These are phyloP conservation scores for Eidolon helvum DNA, from an alignment of 2,113 vertebrate genomes.

Conservation along the genomic window DNA sequence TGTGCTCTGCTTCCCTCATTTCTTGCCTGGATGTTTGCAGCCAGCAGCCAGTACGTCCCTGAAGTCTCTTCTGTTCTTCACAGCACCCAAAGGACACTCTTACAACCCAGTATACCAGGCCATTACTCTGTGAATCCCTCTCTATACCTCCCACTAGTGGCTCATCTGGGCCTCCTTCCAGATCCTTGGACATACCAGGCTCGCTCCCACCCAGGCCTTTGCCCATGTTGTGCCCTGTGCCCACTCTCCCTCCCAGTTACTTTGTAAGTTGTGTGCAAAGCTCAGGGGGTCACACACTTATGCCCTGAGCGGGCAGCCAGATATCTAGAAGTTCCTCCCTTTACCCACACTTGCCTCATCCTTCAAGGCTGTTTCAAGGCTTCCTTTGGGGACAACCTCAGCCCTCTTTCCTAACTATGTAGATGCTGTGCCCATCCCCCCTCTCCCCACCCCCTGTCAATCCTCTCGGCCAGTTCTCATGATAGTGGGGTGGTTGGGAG, in stretches of 20 bases:
- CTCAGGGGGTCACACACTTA: too few species aligned
- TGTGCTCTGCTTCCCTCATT: too few species aligned
- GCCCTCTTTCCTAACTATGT: background rate
- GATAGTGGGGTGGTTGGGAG: fast-evolving
- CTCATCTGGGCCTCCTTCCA: background rate
- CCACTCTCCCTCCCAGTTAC: fast-evolving
- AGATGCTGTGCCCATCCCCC: too few species aligned
- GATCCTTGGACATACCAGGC: background rate
- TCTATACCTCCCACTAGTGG: background rate
- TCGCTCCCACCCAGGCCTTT: background rate
- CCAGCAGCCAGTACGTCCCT: fast-evolving
- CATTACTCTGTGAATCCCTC: background rate
- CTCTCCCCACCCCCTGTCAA: too few species aligned
- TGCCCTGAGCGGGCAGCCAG: too few species aligned
- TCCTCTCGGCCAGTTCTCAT: too few species aligned
- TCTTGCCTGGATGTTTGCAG: fast-evolving
- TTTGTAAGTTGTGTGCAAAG: background rate
- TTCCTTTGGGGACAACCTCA: background rate
- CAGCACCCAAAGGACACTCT: background rate
- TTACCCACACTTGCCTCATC: too few species aligned
- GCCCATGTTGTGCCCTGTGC: fast-evolving
- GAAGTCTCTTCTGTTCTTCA: background rate
- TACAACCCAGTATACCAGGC: background rate
- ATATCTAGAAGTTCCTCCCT: background rate
- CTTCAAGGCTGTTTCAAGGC: background rate